Evolutionary conservation across 2,113 vertebrate species (phyloP), one percentile per base, ranked within the genome.

Genomic region (Fregetta grallaria): DNA sequence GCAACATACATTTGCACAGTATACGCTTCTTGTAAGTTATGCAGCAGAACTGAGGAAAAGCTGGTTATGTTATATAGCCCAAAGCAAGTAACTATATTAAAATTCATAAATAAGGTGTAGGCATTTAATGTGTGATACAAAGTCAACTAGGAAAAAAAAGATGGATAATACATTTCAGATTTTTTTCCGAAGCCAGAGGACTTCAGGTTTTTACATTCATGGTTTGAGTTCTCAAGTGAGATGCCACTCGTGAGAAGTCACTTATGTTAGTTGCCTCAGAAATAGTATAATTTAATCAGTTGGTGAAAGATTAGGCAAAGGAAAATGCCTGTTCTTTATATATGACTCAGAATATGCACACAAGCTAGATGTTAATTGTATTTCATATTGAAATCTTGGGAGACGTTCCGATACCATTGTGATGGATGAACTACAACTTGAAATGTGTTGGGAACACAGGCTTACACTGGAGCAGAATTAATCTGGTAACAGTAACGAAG

Each of bases 41-140:
- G 20, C 79, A 74, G 45, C 25, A 25, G 45, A 94, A 65, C 53
- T 63, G 42, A 78, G 47, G 55, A 74, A 91, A 92, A 89, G 6
- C 20, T 71, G 45, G 8, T 94, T 56, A 34, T 70, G 29, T 71
- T 94, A 94, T 95, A 85, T 92, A 96, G 96, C 94, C 94, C 95
- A 87, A 87, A 95, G 36, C 38, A 74, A 84, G 38, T 86, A 90
- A 56, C 6, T 7, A 5, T 56, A 65, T 73, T 80, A 70, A 86
- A 89, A 81, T 68, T 75, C 42, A 96, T 38, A 67, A 96, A 71
- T 55, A 73, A 92, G 21, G 15, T 77, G 7, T 74, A 12, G 80
- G 63, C 10, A 44, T 83, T 72, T 73, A 74, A 92, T 67, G 59
- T 34, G 11, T 36, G 10, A 67, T 67, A 36, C n/a, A 34, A 86